Conservation (phyloP, 2,113 vertebrate genomes). For the Antennarius striatus region DNA sequence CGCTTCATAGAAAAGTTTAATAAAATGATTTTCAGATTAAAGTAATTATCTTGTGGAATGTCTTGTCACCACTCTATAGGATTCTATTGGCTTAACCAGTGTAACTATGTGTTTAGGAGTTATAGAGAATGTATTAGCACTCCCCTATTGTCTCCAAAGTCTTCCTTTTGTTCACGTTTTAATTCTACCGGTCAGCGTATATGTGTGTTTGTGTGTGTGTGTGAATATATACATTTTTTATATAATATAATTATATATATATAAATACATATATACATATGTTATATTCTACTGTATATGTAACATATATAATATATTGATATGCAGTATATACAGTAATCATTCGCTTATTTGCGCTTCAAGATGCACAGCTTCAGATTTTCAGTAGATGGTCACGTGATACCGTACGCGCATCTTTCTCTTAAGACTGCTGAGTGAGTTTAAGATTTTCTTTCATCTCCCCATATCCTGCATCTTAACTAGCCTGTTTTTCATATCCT, state of each 20-base stretch:
- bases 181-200: not conserved
- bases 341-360: too few species aligned
- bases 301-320: too few species aligned
- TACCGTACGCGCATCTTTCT: too few species aligned
- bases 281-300: too few species aligned
- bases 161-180: conserved; percentile 30
- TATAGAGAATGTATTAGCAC: conserved; percentile 16
- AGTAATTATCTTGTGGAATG: not conserved
- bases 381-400: too few species aligned
- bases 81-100: not conserved
- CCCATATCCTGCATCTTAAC: conserved; percentile 40
- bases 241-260: too few species aligned
- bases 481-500: conserved; percentile 31
- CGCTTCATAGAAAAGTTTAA: not conserved
- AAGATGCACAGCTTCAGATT: too few species aligned
- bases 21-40: not conserved
- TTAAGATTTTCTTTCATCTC: conserved; percentile 57
- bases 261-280: too few species aligned
- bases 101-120: conserved; percentile 13
- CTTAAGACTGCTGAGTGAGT: conserved; percentile 36
- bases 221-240: too few species aligned
- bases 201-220: too few species aligned
- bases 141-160: conserved; percentile 26
- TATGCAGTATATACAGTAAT: too few species aligned
- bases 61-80: not conserved